phyloP scores from a whole-genome alignment of 2,888 invertebrate genomes.

The Hyles lineata region DNA sequence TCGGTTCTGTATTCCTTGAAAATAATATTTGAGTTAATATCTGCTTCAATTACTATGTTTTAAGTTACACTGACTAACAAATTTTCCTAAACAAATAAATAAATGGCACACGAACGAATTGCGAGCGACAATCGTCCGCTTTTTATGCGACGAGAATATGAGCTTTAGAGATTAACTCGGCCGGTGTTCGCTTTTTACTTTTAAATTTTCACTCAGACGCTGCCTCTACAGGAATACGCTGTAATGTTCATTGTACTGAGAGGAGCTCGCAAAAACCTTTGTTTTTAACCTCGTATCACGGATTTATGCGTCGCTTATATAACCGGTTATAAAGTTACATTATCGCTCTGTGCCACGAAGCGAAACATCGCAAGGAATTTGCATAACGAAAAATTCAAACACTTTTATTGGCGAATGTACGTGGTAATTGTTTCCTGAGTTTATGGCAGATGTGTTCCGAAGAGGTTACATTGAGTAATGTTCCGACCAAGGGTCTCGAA shows the following conservation, averaged over 20 bases:
- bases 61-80: background rate
- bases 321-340: conserved; percentile 21
- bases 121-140: background rate
- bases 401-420: background rate
- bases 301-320: conserved; percentile 7
- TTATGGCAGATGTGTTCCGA: background rate
- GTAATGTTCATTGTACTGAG: conserved; percentile 6
- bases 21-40: too few relatives aligned
- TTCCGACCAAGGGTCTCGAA: too few relatives aligned
- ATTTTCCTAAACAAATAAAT: background rate
- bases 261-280: conserved; percentile 10
- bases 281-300: conserved; percentile 17
- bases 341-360: background rate
- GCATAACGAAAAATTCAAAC: background rate
- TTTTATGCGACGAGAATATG: conserved; percentile 7
- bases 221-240: conserved; percentile 9
- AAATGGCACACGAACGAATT: background rate
- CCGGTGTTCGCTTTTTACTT: conserved; percentile 13
- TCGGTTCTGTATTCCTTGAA: too few relatives aligned
- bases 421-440: background rate
- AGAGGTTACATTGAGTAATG: background rate
- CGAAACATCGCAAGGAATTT: too few relatives aligned
- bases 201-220: conserved; percentile 16
- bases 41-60: background rate
- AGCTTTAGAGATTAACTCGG: conserved; percentile 22